Evolutionary conservation across 2,888 invertebrate species (phyloP), one percentile per base, ranked within the genome.

Genomic region (Lagria hirta): DNA sequence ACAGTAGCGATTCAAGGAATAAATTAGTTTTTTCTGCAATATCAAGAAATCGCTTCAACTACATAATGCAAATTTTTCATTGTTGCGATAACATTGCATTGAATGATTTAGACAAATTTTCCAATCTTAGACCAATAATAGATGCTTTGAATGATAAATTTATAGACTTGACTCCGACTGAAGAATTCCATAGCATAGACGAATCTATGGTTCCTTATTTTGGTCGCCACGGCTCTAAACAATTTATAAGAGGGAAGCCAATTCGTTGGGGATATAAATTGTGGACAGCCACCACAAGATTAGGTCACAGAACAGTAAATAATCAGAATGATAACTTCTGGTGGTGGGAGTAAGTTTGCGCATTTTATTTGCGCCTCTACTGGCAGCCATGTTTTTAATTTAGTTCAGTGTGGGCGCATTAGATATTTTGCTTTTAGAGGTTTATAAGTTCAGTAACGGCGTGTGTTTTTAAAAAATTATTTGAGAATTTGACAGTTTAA

Each of bases 21-120:
- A 5, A 5, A 6, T 18, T 18, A n/a, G 20, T 18, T 5, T 18
- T n/a, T 6, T 18, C 20, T 18, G 20, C 20, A 18, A 18, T 18
- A 18, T 18, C 20, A 18, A 18, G 20, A 18, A 18, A 18, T 18
- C 20, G 20, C 20, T 18, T 18, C 20, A 18, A 18, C 20, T n/a
- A 18, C n/a, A n/a, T 18, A n/a, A 18, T 18, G 20, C 20, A 18
- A 18, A 18, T 6, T 18, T 18, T 18, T n/a, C 20, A 18, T 18
- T 18, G 20, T n/a, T 6, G n/a, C 20, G n/a, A 18, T 18, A 18
- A 18, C 20, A 6, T 18, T 5, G n/a, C 20, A 5, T 18, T 5
- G n/a, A 5, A 5, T 18, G 20, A 18, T n/a, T 18, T 18, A n/a
- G 20, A 18, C 20, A 18, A 18, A 18, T 18, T 18, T 18, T 18